Evolutionary conservation across 2,888 invertebrate genomes (phyloP), one percentile per base, ranked within the genome.

Genomic region (Drosophila yooni): DNA sequence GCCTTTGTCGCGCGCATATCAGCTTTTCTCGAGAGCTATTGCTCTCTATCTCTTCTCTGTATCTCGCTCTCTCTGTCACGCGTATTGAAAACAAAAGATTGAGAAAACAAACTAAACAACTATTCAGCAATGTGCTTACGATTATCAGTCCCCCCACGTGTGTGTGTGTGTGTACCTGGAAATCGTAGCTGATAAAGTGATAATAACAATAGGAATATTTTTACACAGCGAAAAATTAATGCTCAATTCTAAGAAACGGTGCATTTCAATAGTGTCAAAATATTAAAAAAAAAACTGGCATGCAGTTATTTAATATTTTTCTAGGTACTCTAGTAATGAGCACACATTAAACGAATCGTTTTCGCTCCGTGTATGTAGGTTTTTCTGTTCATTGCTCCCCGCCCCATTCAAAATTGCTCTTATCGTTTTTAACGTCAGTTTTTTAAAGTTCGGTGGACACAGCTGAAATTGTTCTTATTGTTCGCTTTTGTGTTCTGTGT

Each of bases 101-200:
- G 89, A 87, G 86, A 89, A 88, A 86, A 86, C 86, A 87, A 87
- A 87, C 86, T 87, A 66, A 58, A 71, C 70, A 79, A 69, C 52
- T 73, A 57, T 63, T 70, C 66, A 61, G 63, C 25, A 33, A 59
- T 59, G 54, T 18, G 5, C 50, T 36, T 36, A 51, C 36, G 53
- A 15, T 33, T 43, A 65, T 27, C 36, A 74, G 62, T 57, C 62
- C 48, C 54, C 56, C 56, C 51, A 46, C 48, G 8, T 50, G 38
- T 61, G 34, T 52, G 21, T 48, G 38, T 40, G 10, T 48, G 18
- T 58, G 27, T 76, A 83, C 75, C 76, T 81, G 81, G 83, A 86
- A 86, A 74, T 68, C 63, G 50, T 48, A 70, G 69, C 74, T 89
- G 90, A 85, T 85, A 88, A 82, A 73, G 69, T 77, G 76, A 82